phyloP scores from a whole-genome alignment of 2,888 invertebrate species.

The Pachliopta kotzebuea region DNA sequence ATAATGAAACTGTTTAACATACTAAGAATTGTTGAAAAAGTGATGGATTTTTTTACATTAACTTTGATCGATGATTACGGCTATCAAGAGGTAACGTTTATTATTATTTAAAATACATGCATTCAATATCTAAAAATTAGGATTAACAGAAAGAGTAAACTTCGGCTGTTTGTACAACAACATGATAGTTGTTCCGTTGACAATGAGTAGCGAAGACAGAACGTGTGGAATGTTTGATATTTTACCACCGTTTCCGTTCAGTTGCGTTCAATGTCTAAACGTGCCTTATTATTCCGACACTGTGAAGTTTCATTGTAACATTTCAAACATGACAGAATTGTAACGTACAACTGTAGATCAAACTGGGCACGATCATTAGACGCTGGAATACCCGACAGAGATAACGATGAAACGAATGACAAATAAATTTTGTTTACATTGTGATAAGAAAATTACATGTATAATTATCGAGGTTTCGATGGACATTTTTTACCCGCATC shows the following conservation, averaged over 20 bases:
- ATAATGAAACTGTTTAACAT: conserved; percentile 47
- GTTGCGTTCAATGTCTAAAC: conserved; percentile 37
- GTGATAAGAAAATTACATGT: conserved; percentile 56
- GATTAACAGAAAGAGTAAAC: conserved; percentile 48
- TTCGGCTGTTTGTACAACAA: conserved; percentile 34
- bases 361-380: conserved; percentile 12
- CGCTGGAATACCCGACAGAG: conserved; percentile 13
- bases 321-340: not conserved
- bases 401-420: conserved; percentile 32
- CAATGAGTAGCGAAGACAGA: conserved; percentile 33
- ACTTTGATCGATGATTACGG: conserved; percentile 39
- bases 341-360: not conserved
- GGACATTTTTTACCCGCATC: conserved; percentile 40
- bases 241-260: conserved; percentile 45
- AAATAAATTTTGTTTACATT: conserved; percentile 41
- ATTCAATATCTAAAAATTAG: conserved; percentile 33
- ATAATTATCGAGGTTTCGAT: conserved; percentile 42
- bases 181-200: conserved; percentile 34
- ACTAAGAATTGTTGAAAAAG: conserved; percentile 42
- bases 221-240: conserved; percentile 46
- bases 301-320: conserved; percentile 19
- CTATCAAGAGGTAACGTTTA: conserved; percentile 39
- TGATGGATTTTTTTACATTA: conserved; percentile 40
- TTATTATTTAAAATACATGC: conserved; percentile 35
- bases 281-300: conserved; percentile 16